Base-by-base conservation (phyloP, 2,888 invertebrate genomes). In the Athripsodes cinereus region DNA sequence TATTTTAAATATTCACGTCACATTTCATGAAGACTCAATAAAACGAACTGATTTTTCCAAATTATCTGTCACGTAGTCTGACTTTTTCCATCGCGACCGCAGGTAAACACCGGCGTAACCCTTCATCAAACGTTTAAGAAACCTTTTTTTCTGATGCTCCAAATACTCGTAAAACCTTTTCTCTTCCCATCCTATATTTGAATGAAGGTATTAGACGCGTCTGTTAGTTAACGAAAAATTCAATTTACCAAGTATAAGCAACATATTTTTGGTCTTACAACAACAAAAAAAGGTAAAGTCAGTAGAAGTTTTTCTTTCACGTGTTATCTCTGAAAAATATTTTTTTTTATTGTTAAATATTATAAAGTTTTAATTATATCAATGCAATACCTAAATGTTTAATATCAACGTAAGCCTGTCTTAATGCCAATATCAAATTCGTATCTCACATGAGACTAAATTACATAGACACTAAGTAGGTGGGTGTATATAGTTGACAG, bases 1-100 rank as follows among this genome's bases (percentile, higher is more conserved):
- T 44, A 44, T 44, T 44, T 44, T 44, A 18, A 18, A 44, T 10
- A 44, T 44, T 44, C 48, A 5, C 11, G 21, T 20, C 48, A 48
- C 48, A 48, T 48, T 16, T 11, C 48, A 8, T 19, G 48, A 48
- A 19, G 19, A 21, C 19, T 20, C 48, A 48, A 21, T 21, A 21
- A 48, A 48, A 21, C 19, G 48, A 48, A 48, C 48, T 48, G 21
- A 48, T 48, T 40, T 40, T 48, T 48, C 48, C 19, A 48, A 48
- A 48, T 48, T 48, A 48, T 48, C 48, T 48, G 48, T 48, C 48
- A 19, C 48, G 40, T 48, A 48, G 19, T 13, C 11, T 21, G 48
- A 20, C 48, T 48, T 11, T n/a, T 16, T 19, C 21, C 48, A 21
- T 48, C 48, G 20, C 21, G 48, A 48, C 48, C 21, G 48, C 48